Base-by-base conservation (phyloP, 2,888 invertebrate species). In the Litoditis marina region DNA sequence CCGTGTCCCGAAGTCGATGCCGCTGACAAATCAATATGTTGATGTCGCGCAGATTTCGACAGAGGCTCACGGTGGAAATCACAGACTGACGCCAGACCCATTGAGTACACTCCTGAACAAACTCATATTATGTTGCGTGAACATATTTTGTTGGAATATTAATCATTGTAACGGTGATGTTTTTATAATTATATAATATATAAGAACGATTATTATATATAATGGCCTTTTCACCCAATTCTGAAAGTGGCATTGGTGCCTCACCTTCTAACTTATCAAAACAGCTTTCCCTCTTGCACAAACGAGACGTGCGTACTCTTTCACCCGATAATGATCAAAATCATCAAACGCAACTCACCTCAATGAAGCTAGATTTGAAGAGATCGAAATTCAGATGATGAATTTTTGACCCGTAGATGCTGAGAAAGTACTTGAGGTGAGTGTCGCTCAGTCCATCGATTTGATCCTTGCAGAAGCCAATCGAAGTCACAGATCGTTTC, bases 81-180 rank as follows among this genome's bases (percentile, higher is more conserved):
- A 77, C 69, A 3, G 71, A 71, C 57, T 77, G 77, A 0, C 77
- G 59, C 77, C 77, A 77, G 25, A 65, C 60, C 71, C 77, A 74
- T 59, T 77, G 77, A 5, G 74, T 68, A 16, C 68, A 71, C 42
- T 74, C 69, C 58, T 67, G 56, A 13, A 68, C 52, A 25, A 46
- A 49, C 46, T 54, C 27, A 30, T 54, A n/a, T 32, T n/a, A 58
- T 8, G n/a, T n/a, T n/a, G n/a, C n/a, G n/a, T n/a, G n/a, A n/a
- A n/a, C n/a, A n/a, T n/a, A n/a, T n/a, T n/a, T n/a, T n/a, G n/a
- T n/a, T n/a, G n/a, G n/a, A n/a, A n/a, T n/a, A n/a, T n/a, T n/a
- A n/a, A n/a, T n/a, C n/a, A n/a, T n/a, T n/a, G n/a, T n/a, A n/a
- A n/a, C n/a, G n/a, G n/a, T n/a, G n/a, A n/a, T n/a, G n/a, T n/a